Conservation (phyloP, 1,140 invertebrate species). For the Papilio helenus region DNA sequence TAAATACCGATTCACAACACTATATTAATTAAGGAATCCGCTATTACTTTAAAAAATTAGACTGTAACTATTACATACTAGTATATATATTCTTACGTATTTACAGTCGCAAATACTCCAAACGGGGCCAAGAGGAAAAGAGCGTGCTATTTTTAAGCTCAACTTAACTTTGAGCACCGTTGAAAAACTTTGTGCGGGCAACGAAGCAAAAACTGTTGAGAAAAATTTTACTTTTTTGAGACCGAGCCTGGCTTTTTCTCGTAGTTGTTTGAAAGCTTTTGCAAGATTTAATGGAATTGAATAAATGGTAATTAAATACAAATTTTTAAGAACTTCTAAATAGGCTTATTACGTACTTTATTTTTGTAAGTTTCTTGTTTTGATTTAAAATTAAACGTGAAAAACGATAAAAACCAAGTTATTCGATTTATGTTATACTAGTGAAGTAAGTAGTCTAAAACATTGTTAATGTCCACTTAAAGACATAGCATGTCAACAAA, state of each 20-base stretch:
- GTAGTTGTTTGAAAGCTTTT: background rate
- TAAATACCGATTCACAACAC: background rate
- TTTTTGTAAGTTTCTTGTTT: background rate
- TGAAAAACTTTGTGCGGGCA: conserved; percentile 22
- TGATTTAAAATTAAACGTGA: background rate
- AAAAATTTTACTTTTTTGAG: conserved; percentile 3
- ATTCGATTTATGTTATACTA: background rate
- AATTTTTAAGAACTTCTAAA: background rate
- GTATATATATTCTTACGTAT: background rate
- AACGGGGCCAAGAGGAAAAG: conserved; percentile 19
- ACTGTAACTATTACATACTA: background rate
- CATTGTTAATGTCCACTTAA: background rate
- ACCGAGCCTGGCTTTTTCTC: background rate
- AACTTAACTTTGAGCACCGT: conserved; percentile 2
- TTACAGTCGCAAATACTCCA: conserved; percentile 3
- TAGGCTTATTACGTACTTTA: background rate
- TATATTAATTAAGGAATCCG: background rate
- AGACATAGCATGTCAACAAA: conserved; percentile 19
- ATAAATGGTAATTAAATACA: background rate
- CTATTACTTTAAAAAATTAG: background rate
- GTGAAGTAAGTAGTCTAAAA: background rate
- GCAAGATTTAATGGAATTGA: background rate
- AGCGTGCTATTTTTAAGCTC: conserved; percentile 25
- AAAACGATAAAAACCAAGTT: background rate
- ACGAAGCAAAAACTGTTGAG: conserved; percentile 11